Base-by-base conservation (phyloP, 2,888 invertebrate genomes). In the Ochropleura plecta region DNA sequence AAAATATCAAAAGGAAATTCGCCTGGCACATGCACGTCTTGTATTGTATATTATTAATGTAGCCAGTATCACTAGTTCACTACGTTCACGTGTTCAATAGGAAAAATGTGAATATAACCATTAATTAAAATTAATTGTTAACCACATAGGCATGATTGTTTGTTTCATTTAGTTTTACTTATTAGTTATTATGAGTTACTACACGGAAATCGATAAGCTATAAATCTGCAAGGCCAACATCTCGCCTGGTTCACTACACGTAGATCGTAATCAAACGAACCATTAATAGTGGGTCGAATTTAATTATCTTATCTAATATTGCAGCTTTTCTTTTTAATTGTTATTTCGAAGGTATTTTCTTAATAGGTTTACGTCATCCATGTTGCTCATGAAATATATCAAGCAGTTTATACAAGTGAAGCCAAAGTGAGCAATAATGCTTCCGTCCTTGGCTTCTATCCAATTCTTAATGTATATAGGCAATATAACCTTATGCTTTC, bases 401-500 rank as follows among this genome's bases (percentile, higher is more conserved):
- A 46, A 70, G 53, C 40, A 65, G 40, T 30, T 30, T 70, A 55
- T 53, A 77, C 20, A 76, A 67, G 40, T 55, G 30, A 67, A 78
- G 46, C 20, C 48, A 62, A 83, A 82, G 60, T 65, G 53, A 85
- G 72, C 70, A 79, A 80, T 80, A 69, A 65, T 59, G 64, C 64
- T 66, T 62, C 51, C 59, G 64, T 76, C 69, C 65, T 86, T 86
- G 86, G 86, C 84, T 77, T 48, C 20, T 46, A 46, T 81, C 86
- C 86, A 86, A 84, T 81, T 75, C 67, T 77, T 73, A 75, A 67
- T 73, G 68, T 76, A 69, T 70, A 73, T 70, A 71, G 63, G 55
- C 77, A 85, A 72, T 82, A 85, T 76, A 77, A 69, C 55, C 44
- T 79, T 80, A 78, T 67, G 81, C 70, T 79, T 83, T 82, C 78